These are phyloP conservation scores for Tetraodon nigroviridis DNA, from an alignment of 2,113 vertebrate species.

Conservation along the genomic window DNA sequence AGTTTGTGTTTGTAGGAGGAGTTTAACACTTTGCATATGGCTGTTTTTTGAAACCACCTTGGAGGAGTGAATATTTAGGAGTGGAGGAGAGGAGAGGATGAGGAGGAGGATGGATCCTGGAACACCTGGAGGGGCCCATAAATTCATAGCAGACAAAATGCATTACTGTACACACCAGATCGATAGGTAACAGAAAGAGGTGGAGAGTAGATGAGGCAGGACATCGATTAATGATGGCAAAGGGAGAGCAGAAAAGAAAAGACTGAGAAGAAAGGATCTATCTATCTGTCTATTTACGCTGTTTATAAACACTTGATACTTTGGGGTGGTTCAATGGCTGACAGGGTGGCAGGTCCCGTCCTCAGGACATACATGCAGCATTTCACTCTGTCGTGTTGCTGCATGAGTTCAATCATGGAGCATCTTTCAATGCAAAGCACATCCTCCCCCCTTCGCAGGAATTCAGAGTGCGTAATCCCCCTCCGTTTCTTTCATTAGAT, in stretches of 20 bases:
- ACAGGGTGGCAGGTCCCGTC: no score
- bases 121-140: conserved; percentile 40
- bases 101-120: conserved; percentile 28
- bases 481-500: not conserved
- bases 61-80: conserved; percentile 42
- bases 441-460: not conserved
- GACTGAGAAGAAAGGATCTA: not conserved
- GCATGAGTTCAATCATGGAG: not conserved
- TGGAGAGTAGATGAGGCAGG: not conserved
- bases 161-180: conserved; percentile 42
- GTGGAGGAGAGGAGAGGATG: conserved; percentile 12
- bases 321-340: no score
- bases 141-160: conserved; percentile 44
- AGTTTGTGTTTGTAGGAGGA: not conserved
- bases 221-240: not conserved
- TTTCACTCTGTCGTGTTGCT: not conserved
- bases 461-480: not conserved
- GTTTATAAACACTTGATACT: no score
- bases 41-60: conserved; percentile 28
- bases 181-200: conserved; percentile 38
- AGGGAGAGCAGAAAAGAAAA: not conserved
- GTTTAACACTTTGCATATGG: conserved; percentile 32
- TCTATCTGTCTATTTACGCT: no score
- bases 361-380: no score
- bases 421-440: conserved; percentile 1